Percentiles rank a stretch among this genome's conserved stretches.
Conservation (phyloP, 30 jellyfish, hydroid and myxozoan species). For the Nemopilema nomurai region DNA sequence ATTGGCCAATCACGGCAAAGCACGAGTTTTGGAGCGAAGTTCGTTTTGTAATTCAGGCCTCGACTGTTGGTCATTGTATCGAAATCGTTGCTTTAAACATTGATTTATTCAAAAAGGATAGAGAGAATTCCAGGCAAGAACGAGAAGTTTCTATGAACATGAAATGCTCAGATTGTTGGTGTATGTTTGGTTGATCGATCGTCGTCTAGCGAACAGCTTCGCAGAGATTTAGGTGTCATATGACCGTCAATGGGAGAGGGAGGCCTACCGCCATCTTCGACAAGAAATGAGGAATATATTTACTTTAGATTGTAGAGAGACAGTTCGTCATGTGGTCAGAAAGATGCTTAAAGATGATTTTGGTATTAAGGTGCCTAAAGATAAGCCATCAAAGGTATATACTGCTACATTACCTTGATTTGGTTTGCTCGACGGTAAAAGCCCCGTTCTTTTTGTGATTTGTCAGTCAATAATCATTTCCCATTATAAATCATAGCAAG, state of each 20-base stretch:
- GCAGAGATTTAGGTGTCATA: constrained; percentile 11
- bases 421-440: too few relatives aligned
- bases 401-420: constrained; percentile 1
- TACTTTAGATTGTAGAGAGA: constrained; percentile 85
- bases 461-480: too few relatives aligned
- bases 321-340: constrained; percentile 79
- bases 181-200: not conserved
- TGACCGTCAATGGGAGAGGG: constrained; percentile 14
- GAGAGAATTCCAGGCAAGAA: not conserved
- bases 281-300: constrained; percentile 77
- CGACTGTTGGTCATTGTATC: constrained; percentile 12
- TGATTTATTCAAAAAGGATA: not conserved
- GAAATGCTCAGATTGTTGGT: not conserved
- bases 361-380: constrained; percentile 89
- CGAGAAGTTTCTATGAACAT: not conserved
- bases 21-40: constrained; percentile 72
- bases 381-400: constrained; percentile 67
- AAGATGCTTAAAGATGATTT: constrained; percentile 80
- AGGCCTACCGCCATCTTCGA: constrained; percentile 33
- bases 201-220: not conserved
- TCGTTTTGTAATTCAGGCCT: constrained; percentile 50
- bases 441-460: too few relatives aligned
- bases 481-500: too few relatives aligned
- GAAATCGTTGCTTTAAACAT: not conserved
- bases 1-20: constrained; percentile 44